These are phyloP conservation scores for Habroteleia sp. DNA, from an alignment of 2,888 invertebrate genomes.

Conservation along the genomic window DNA sequence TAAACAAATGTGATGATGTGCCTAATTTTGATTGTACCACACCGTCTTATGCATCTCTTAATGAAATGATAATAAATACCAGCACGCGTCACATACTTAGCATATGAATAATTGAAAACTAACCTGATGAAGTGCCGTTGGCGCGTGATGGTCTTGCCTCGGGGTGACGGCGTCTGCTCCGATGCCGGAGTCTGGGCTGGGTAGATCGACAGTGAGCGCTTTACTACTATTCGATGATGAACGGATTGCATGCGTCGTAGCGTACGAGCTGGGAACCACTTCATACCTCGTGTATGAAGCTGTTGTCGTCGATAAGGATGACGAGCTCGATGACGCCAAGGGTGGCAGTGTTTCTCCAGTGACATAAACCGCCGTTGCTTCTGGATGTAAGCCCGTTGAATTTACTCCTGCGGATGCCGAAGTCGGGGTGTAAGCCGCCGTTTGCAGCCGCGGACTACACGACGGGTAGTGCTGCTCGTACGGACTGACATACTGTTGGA, in stretches of 20 bases:
- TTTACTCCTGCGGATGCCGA: conserved; percentile 73
- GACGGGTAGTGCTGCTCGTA: conserved; percentile 79
- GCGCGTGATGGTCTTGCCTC: conserved; percentile 81
- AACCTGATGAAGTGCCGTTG: conserved; percentile 94
- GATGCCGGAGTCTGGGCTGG: conserved; percentile 97
- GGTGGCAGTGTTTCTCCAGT: conserved; percentile 81
- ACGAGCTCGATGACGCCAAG: conserved; percentile 83
- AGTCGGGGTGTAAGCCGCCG: conserved; percentile 75
- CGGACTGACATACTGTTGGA: conserved; percentile 78
- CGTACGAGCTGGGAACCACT: conserved; percentile 79
- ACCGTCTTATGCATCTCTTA: too few relatives aligned
- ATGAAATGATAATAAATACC: conserved; percentile 19
- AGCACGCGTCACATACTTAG: conserved; percentile 2
- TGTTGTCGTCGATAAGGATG: conserved; percentile 83
- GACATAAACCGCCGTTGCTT: conserved; percentile 84
- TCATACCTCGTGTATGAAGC: conserved; percentile 80
- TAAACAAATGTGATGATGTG: too few relatives aligned
- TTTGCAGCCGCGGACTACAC: conserved; percentile 78
- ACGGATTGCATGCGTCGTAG: conserved; percentile 78
- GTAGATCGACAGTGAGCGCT: conserved; percentile 95
- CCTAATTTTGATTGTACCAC: too few relatives aligned
- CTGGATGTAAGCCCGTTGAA: conserved; percentile 75
- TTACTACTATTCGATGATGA: conserved; percentile 79
- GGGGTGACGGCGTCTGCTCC: conserved; percentile 96
- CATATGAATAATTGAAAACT: conserved; percentile 76